Base-by-base conservation (phyloP, 2,113 vertebrate genomes). In the Pachyramphus minor region DNA sequence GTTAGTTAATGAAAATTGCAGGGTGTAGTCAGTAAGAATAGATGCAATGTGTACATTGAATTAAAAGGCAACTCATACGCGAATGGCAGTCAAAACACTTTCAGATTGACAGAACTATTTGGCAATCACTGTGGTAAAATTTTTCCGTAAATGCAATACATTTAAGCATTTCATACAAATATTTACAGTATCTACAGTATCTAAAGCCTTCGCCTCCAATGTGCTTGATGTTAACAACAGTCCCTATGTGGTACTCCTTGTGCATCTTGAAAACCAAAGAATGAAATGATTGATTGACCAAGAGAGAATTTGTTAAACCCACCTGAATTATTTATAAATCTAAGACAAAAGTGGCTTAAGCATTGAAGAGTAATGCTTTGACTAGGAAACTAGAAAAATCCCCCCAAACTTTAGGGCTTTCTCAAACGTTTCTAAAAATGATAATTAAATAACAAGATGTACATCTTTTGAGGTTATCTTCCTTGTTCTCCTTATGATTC, bases 281-380 rank as follows among this genome's bases (percentile, higher is more conserved):
- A 45, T 56, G 44, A 86, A 87, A 52, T 44, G 3, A 68, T 75
- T 83, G 73, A 49, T 37, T 87, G 37, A 41, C 21, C 73, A 20
- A 30, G 28, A 82, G 41, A 64, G 60, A 83, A 85, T 60, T 64
- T 24, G 76, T 53, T 64, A 60, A 83, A 88, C 53, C 9, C 10
- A 33, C 45, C 45, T 45, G 15, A 73, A 11, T 83, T 8, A 66
- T 85, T 88, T 79, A 69, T 53, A 86, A 62, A 52, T 88, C 16
- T n/a, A 76, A 91, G 49, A 41, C 41, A 75, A 53, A 87, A 90
- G 45, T 24, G 31, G 83, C 24, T 64, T 90, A 73, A 68, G 30
- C 23, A 55, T 47, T 87, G 27, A 62, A 84, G 79, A 82, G 55
- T 72, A 47, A 44, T 18, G 21, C 28, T 72, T 95, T 7, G 5